Base-by-base conservation (phyloP, 2,113 vertebrate species). In the Nothoprocta perdicaria region DNA sequence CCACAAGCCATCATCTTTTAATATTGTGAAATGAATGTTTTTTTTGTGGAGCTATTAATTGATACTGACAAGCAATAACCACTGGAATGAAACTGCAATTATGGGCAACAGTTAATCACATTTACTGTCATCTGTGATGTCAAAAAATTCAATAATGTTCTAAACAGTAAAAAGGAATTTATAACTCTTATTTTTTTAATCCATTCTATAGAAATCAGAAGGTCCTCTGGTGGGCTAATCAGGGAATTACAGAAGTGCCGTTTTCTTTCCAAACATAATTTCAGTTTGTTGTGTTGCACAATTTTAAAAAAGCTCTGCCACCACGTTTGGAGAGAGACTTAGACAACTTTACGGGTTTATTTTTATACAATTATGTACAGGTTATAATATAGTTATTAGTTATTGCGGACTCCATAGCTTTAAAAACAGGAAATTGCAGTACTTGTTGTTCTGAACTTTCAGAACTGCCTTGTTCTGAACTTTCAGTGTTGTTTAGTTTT, bases 81-180 rank as follows among this genome's bases (percentile, higher is more conserved):
- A 97, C 94, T 97, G 97, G 96, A 98, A 98, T 96, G 97, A 97
- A 98, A 97, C 97, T 97, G 96, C 92, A 98, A 98, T 98, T 98
- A 98, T 96, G 97, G 96, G 94, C 86, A 88, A 95, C 95, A 96
- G 98, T 98, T 98, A 98, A 98, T 98, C 98, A 98, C 95, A 98
- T 97, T 98, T 97, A 97, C 96, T 97, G 97, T 98, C 97, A 97
- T 90, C 93, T 94, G 95, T 94, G 89, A 96, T 96, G 96, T 97
- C 92, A 97, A 97, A 97, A 95, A 96, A 93, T 82, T 97, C 90
- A 92, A 80, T 95, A 96, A 84, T 80, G 91, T 79, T 92, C 90
- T 92, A 95, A 97, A 96, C 74, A 96, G 45, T 80, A 90, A 90
- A 92, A 96, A 94, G 57, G 79, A 78, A 95, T 90, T 74, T 89